Percentiles rank a stretch among this genome's conserved stretches.
Evolutionary conservation across 1,140 invertebrate genomes (phyloP).

Genomic region (Macrotrachela quadricornifera): DNA sequence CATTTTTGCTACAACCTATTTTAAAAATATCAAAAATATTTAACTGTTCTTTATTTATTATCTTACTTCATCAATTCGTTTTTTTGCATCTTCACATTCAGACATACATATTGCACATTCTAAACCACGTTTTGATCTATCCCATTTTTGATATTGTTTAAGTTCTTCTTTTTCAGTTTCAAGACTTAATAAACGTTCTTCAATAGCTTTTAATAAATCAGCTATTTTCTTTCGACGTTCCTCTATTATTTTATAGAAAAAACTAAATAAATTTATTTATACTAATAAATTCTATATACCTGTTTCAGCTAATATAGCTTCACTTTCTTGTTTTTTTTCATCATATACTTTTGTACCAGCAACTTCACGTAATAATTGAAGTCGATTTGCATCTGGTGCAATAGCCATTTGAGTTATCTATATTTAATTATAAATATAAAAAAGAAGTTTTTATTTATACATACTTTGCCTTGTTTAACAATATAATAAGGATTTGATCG

Average conservation of each 20-base stretch:
- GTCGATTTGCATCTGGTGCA: slow-evolving; percentile 82
- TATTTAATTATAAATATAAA: too few relatives aligned
- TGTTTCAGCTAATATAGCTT: slow-evolving; percentile 77
- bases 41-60: too few relatives aligned
- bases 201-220: slow-evolving; percentile 85
- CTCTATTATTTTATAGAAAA: too few relatives aligned
- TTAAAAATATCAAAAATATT: too few relatives aligned
- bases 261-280: too few relatives aligned
- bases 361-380: slow-evolving; percentile 83
- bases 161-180: slow-evolving; percentile 97
- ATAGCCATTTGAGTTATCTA: slow-evolving; percentile 91
- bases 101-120: slow-evolving; percentile 96
- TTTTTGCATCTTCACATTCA: slow-evolving; percentile 75
- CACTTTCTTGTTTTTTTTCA: slow-evolving; percentile 83
- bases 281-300: too few relatives aligned
- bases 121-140: slow-evolving; percentile 62
- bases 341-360: slow-evolving; percentile 70
- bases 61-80: too few relatives aligned
- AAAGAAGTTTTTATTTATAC: too few relatives aligned
- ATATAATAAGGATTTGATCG: slow-evolving; percentile 99
- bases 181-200: slow-evolving; percentile 76
- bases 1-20: too few relatives aligned
- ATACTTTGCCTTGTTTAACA: slow-evolving; percentile 83
- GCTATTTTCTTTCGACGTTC: slow-evolving; percentile 93
- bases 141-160: slow-evolving; percentile 97